Base-by-base conservation (phyloP, 2,797 vertebrate genomes). In the Sternarchorhynchus goeldii region DNA sequence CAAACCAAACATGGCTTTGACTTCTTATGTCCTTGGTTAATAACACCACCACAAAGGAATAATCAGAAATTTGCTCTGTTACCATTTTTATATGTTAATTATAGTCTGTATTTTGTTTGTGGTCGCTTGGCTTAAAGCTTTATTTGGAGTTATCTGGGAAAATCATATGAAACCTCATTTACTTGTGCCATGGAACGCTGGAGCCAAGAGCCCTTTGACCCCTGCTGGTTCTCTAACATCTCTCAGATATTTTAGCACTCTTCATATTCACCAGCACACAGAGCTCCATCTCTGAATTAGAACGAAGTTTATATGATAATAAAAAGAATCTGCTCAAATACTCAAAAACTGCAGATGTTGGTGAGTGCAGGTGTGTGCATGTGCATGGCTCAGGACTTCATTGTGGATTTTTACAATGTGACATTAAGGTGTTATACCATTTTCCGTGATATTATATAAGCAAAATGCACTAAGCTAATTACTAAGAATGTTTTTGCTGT, bases 191-290 rank as follows among this genome's bases (percentile, higher is more conserved):
- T 66, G 18, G 86, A 84, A 88, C 88, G 88, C 87, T 85, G 82
- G 88, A 88, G 87, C 87, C 53, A 82, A 85, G 80, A 85, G 82
- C 73, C 88, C 82, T 66, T 66, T 89, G 91, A 92, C 91, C 90
- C 87, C 89, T 76, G 82, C 88, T 84, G 85, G 87, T 82, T 79
- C 86, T 85, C 86, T 89, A 77, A 85, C 88, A 85, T 83, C 85
- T 80, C 86, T 85, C 85, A 90, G 90, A 92, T 91, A 90, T 90
- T 90, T 91, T 87, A 88, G 82, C 73, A 78, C 87, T 90, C 89
- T 90, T 65, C 68, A 71, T 73, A 72, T 80, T 81, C 79, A 75
- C 29, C 45, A 57, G 25, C 25, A 63, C 3, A 76, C 67, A 81
- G 81, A 77, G 79, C 53, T 59, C 32, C 45, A 50, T 55, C 85